A percentile compares a stretch with the other conserved stretches of the same genome.
Evolutionary conservation across 2,888 invertebrate genomes (phyloP).

Genomic region (Diadromus collaris): DNA sequence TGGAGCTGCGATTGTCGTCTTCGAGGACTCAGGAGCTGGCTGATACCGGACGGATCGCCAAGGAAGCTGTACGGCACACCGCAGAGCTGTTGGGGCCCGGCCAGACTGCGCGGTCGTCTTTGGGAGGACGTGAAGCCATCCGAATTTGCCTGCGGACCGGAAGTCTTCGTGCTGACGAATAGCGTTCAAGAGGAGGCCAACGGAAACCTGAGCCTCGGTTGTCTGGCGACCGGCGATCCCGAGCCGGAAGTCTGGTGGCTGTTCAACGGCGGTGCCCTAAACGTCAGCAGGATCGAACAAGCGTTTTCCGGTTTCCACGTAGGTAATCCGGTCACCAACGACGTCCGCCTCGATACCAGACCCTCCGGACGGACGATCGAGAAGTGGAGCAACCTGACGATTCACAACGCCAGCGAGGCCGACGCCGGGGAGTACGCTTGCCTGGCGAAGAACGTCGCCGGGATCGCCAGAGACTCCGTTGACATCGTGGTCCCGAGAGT

Average conservation of each 20-base stretch:
- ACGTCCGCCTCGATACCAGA: constrained; percentile 73
- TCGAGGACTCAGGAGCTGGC: constrained; percentile 92
- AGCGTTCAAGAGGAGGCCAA: constrained; percentile 89
- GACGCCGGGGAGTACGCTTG: constrained; percentile 94
- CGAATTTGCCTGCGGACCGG: constrained; percentile 92
- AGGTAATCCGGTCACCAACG: constrained; percentile 64
- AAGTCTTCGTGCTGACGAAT: constrained; percentile 81
- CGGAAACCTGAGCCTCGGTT: constrained; percentile 90
- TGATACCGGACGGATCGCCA: constrained; percentile 81
- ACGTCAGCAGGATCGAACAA: constrained; percentile 73
- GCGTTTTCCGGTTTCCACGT: constrained; percentile 61
- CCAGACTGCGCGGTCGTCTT: constrained; percentile 84
- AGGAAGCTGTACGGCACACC: constrained; percentile 90
- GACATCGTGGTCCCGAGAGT: constrained; percentile 86
- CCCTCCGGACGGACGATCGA: constrained; percentile 67
- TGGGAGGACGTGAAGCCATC: constrained; percentile 90
- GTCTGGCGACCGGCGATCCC: constrained; percentile 91
- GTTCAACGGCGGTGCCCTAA: constrained; percentile 86
- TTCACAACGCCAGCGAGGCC: constrained; percentile 90
- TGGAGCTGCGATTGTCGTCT: constrained; percentile 95
- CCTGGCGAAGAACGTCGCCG: constrained; percentile 85
- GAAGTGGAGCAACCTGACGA: constrained; percentile 91
- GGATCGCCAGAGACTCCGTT: constrained; percentile 81
- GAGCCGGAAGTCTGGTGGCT: constrained; percentile 92
- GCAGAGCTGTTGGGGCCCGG: constrained; percentile 88